phyloP scores from a whole-genome alignment of 2,797 vertebrate species.

The Schizothorax lantsangensis region DNA sequence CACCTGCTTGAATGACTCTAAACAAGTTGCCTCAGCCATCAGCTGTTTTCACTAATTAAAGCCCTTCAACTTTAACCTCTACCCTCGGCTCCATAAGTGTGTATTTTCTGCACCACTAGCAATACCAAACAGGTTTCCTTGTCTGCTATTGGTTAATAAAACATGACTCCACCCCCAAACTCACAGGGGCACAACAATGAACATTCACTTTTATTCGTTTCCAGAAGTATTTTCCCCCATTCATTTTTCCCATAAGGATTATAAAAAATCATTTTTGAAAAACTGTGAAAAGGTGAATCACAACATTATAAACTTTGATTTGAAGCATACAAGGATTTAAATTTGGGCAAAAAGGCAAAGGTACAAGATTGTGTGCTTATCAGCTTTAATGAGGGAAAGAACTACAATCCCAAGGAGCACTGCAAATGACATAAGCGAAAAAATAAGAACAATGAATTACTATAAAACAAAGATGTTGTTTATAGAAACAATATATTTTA shows the following conservation, averaged over 20 bases:
- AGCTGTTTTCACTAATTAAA: slow-evolving; percentile 24
- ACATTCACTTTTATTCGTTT: too few relatives aligned
- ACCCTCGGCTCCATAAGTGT: background rate
- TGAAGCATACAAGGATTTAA: background rate
- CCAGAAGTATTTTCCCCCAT: background rate
- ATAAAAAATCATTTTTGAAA: background rate
- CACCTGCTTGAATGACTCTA: slow-evolving; percentile 14
- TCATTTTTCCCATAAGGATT: background rate
- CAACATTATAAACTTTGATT: background rate
- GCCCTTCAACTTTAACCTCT: slow-evolving; percentile 15
- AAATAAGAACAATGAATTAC: background rate
- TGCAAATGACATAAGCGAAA: background rate
- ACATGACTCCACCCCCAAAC: background rate
- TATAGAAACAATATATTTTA: background rate
- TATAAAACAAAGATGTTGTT: background rate
- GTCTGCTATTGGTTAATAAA: background rate
- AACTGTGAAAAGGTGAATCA: background rate
- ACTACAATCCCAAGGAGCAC: background rate
- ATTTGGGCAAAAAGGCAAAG: background rate
- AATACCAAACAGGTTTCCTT: slow-evolving; percentile 3
- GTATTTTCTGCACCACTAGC: background rate
- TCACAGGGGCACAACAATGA: background rate
- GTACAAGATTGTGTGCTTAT: background rate
- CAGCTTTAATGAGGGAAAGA: background rate
- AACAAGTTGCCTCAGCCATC: background rate